Base-by-base conservation (phyloP, 2,113 vertebrate species). In the Melanostigma gelatinosum region DNA sequence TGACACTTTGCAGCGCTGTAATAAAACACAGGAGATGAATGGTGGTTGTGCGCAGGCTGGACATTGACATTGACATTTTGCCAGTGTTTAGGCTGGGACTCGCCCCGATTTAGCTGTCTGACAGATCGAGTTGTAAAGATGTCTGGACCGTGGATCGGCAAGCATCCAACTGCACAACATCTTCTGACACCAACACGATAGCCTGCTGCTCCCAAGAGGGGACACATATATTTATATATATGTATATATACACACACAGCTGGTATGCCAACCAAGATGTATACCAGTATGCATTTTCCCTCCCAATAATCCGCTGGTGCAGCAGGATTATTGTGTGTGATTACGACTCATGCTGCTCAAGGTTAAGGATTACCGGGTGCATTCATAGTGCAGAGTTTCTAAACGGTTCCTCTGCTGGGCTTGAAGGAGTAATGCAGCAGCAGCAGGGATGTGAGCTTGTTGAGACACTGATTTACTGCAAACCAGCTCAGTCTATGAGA, bases 71-170 rank as follows among this genome's bases (percentile, higher is more conserved):
- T 85, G 84, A 85, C 77, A 7, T 5, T 2, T 46, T 75, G 87
- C 87, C 87, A 89, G 76, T 82, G 75, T 87, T 84, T 84, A 75
- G 85, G 83, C 83, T 73, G 78, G 60, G 69, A 42, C 54, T 85
- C 34, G 57, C 38, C 66, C 71, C 13, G 44, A 85, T 29, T 80
- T 11, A 36, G 67, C 52, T 63, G 36, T 50, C 79, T 72, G 82
- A 84, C 80, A 71, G 88, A 85, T 87, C 64, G 74, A 52, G 87
- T 82, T 83, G 81, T 88, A 85, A 86, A 84, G 81, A 87, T 76
- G 88, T 87, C 90, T 88, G 83, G 85, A 64, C 65, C 4, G 42
- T 29, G 24, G 44, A 64, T 48, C 72, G 87, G 83, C 85, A 55
- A 32, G 29, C 36, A 1, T 83, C 89, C 89, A 89, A 79, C 55